Base-by-base conservation (phyloP, 2,888 invertebrate species). In the Gymnoscelis rufifasciata region DNA sequence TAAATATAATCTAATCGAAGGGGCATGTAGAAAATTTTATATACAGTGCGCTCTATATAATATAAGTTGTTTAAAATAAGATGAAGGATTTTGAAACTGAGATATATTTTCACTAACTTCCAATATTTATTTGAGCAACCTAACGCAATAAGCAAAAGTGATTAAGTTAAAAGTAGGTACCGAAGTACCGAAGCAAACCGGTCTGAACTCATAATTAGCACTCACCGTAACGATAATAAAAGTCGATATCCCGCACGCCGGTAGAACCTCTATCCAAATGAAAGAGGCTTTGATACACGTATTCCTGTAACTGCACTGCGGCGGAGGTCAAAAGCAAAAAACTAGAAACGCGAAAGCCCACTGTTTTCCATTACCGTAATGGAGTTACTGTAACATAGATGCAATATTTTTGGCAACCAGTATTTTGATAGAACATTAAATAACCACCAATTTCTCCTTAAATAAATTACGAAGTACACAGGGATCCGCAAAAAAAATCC, bases 311-410 rank as follows among this genome's bases (percentile, higher is more conserved):
- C 81, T 82, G 83, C 83, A 82, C 60, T 83, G 83, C 82, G 81
- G 79, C 77, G 74, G 72, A 65, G 74, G 71, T 64, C 68, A 63
- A 69, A 69, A 71, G 67, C 64, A 68, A 72, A 74, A 72, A 78
- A 74, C 67, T 65, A 71, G 66, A 72, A 66, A 70, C 75, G 68
- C 57, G 70, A 74, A 73, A 73, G 73, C 71, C 71, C 77, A 79
- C 76, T 83, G 78, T 83, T 81, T 81, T 81, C 82, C 82, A 83
- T 83, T 83, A 83, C 66, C 62, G 64, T 83, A 83, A 83, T 83
- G 81, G 78, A 78, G 75, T 78, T 78, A 78, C 64, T 76, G 71
- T 72, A 68, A 75, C 65, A 72, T 73, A 71, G 71, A 66, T 66
- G 66, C 70, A 67, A 69, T 66, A 67, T 72, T 72, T 71, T 69